These are phyloP conservation scores for Hypolimnas misippus DNA, from an alignment of 2,888 invertebrate genomes.

Conservation along the genomic window DNA sequence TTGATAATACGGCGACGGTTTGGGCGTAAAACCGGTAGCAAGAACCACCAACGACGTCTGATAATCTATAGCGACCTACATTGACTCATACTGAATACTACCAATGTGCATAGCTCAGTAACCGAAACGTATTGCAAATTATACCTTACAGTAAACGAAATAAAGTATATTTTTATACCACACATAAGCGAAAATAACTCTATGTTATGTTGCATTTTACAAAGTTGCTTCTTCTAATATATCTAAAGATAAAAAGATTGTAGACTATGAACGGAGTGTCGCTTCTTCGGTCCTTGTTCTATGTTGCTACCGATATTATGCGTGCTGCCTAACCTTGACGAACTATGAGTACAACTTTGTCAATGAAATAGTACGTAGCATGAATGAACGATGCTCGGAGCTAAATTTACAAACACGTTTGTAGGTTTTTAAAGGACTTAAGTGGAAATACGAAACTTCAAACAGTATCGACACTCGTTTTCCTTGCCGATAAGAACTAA, in stretches of 20 bases:
- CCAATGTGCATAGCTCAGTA: conserved; percentile 7
- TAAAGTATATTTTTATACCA: neutral
- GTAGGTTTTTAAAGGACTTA: conserved; percentile 2
- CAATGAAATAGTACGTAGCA: conserved; percentile 62
- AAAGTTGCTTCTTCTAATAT: neutral
- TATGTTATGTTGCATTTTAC: neutral
- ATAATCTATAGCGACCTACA: conserved; percentile 44
- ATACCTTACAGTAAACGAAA: conserved; percentile 2
- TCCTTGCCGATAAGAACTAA: conserved; percentile 11
- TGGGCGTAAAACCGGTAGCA: conserved; percentile 75
- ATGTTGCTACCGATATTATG: conserved; percentile 44
- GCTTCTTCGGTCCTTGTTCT: neutral
- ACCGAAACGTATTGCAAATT: conserved; percentile 14
- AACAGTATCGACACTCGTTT: conserved; percentile 4
- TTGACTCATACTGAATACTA: conserved; percentile 26
- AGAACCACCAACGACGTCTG: conserved; percentile 55
- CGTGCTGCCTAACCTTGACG: conserved; percentile 57
- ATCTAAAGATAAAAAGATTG: neutral
- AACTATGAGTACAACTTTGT: conserved; percentile 55
- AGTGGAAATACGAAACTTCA: neutral
- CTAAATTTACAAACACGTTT: neutral
- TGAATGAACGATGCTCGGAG: conserved; percentile 58
- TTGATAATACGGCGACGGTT: conserved; percentile 59
- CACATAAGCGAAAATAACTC: neutral
- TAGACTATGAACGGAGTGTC: neutral